Percentiles rank a stretch among this genome's conserved stretches.
phyloP scores from a whole-genome alignment of 2,888 invertebrate genomes.

The Aproaerema taeniolella region DNA sequence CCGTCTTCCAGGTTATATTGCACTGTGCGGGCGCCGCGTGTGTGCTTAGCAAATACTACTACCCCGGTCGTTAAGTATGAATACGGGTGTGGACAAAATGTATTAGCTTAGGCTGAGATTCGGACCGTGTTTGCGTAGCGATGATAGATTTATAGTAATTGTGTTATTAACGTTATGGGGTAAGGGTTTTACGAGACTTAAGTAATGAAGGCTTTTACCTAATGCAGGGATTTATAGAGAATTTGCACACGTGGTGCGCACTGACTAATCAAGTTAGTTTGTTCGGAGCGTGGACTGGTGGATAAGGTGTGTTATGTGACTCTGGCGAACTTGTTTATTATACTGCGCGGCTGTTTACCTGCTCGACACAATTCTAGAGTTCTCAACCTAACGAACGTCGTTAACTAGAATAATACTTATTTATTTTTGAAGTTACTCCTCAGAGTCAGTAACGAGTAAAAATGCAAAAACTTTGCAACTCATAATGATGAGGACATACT shows the following conservation, averaged over 20 bases:
- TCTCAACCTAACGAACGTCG: slow-evolving; percentile 14
- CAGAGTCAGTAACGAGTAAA: slow-evolving; percentile 54
- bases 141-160: slow-evolving; percentile 79
- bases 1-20: slow-evolving; percentile 75
- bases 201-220: slow-evolving; percentile 74
- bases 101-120: slow-evolving; percentile 78
- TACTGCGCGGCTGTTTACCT: slow-evolving; percentile 1
- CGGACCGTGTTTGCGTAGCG: slow-evolving; percentile 73
- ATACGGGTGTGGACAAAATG: slow-evolving; percentile 77
- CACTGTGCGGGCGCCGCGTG: slow-evolving; percentile 71
- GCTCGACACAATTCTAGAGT: not conserved
- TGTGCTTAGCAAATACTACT: slow-evolving; percentile 75
- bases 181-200: slow-evolving; percentile 76
- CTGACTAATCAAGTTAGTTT: slow-evolving; percentile 44
- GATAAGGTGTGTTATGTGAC: slow-evolving; percentile 5
- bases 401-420: slow-evolving; percentile 32
- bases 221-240: slow-evolving; percentile 71
- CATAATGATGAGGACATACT: slow-evolving; percentile 66
- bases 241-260: slow-evolving; percentile 60
- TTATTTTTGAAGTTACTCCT: slow-evolving; percentile 34
- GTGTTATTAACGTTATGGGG: slow-evolving; percentile 78
- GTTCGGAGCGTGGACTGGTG: slow-evolving; percentile 17
- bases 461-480: slow-evolving; percentile 63
- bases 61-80: slow-evolving; percentile 74
- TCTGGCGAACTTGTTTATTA: slow-evolving; percentile 6